Base-by-base conservation (phyloP, 2,113 vertebrate genomes). In the Notothenia coriiceps region DNA sequence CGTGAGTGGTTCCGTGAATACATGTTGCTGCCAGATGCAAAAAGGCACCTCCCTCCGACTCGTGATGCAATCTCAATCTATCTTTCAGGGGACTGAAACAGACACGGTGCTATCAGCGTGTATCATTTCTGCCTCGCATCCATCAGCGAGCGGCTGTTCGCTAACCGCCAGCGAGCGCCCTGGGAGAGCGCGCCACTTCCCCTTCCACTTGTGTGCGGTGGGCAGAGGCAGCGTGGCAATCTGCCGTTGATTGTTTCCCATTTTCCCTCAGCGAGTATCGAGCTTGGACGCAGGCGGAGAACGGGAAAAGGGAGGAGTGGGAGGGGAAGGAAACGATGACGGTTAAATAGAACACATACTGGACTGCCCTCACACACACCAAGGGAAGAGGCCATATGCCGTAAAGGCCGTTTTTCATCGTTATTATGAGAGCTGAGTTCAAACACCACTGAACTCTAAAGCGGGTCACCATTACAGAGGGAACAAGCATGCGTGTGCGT, bases 211-310 rank as follows among this genome's bases (percentile, higher is more conserved):
- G 78, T 79, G 82, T 78, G 70, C 1, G 63, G 69, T 61, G n/a
- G 73, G 55, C 55, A 44, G 81, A 6, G 20, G 78, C 77, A 1
- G 81, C 47, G 11, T 6, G 4, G 82, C 88, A 93, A 93, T 91
- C 90, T 92, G 79, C 80, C 46, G 77, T 69, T 91, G 88, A 93
- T 93, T 89, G 91, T 88, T 92, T 92, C 78, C 86, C 73, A 86
- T 91, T 86, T 91, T 84, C 81, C 86, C 80, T 35, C 17, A 2
- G 81, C 35, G 71, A 77, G 87, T 88, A 22, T 64, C 35, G 10
- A 54, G 72, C 74, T 25, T 1, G 17, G 80, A 76, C 56, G 68
- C 76, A 65, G 64, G 43, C 46, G 7, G 68, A 33, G 63, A 61
- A 2, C 50, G 3, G 25, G 15, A 40, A 46, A 44, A 43, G 56